phyloP scores from a whole-genome alignment of 1,140 invertebrate species.

The Rhagoletis zephyria region DNA sequence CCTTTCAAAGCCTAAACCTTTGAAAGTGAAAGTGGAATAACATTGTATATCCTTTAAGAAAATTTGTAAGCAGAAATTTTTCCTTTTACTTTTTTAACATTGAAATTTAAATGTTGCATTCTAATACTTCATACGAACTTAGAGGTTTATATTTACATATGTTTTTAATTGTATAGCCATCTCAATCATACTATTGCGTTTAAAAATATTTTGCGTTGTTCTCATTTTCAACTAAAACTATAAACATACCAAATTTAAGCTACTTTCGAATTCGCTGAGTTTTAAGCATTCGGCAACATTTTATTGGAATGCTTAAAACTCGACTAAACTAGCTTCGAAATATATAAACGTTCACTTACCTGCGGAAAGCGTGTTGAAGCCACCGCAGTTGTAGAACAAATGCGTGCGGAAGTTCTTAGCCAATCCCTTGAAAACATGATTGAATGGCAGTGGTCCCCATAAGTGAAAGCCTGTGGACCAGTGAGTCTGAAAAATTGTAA shows the following conservation, averaged over 20 bases:
- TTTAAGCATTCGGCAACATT: no score
- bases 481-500: constrained; percentile 59
- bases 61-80: no score
- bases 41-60: no score
- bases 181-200: background rate
- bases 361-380: constrained; percentile 66
- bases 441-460: constrained; percentile 70
- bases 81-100: no score
- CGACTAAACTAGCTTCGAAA: no score
- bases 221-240: background rate
- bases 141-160: no score
- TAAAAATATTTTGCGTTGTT: background rate
- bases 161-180: no score
- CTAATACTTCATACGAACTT: no score
- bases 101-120: no score
- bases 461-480: constrained; percentile 70
- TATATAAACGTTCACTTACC: constrained; percentile 57
- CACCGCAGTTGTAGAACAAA: constrained; percentile 72
- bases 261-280: background rate
- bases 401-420: constrained; percentile 70
- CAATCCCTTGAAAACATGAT: constrained; percentile 68
- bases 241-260: background rate
- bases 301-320: no score
- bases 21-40: no score
- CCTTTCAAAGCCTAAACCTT: no score